These are phyloP conservation scores for Drosophila mulleri DNA, from an alignment of 2,888 invertebrate genomes.

Conservation along the genomic window DNA sequence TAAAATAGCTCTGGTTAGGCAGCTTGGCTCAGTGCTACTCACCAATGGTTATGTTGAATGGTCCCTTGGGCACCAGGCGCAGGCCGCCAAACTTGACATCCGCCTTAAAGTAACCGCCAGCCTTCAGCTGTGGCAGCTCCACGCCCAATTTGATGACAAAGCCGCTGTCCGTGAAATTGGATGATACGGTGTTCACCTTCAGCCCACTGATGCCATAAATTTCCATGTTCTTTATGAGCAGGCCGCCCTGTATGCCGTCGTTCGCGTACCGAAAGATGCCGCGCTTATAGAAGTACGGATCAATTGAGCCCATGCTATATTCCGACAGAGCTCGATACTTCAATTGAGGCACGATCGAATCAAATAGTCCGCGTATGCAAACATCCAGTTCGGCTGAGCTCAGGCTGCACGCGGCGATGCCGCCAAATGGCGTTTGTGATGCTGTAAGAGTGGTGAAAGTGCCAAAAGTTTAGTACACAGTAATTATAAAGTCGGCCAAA, in stretches of 20 bases:
- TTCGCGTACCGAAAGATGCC: slow-evolving; percentile 83
- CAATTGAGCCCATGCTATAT: slow-evolving; percentile 75
- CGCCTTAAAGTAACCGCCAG: slow-evolving; percentile 88
- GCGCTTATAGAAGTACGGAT: slow-evolving; percentile 82
- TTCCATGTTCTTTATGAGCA: slow-evolving; percentile 84
- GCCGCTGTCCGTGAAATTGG: slow-evolving; percentile 86
- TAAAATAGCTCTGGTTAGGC: neutral
- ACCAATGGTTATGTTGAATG: slow-evolving; percentile 88
- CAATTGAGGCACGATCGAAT: slow-evolving; percentile 85
- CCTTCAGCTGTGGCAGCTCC: slow-evolving; percentile 86
- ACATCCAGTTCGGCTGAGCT: slow-evolving; percentile 87
- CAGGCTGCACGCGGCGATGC: slow-evolving; percentile 86
- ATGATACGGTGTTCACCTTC: slow-evolving; percentile 87
- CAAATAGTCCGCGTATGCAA: slow-evolving; percentile 87
- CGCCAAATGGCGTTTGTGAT: slow-evolving; percentile 17
- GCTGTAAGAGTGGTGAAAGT: slow-evolving; percentile 57
- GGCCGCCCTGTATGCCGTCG: slow-evolving; percentile 82
- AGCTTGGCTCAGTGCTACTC: slow-evolving; percentile 67
- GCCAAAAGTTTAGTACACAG: slow-evolving; percentile 39
- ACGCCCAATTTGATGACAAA: slow-evolving; percentile 88
- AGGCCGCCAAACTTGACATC: slow-evolving; percentile 88
- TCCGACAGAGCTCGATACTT: slow-evolving; percentile 72
- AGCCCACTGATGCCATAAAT: slow-evolving; percentile 87
- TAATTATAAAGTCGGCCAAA: slow-evolving; percentile 10
- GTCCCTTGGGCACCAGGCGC: slow-evolving; percentile 87